Evolutionary conservation across 2,888 invertebrate genomes (phyloP).

Genomic region (Andrena bicolor): DNA sequence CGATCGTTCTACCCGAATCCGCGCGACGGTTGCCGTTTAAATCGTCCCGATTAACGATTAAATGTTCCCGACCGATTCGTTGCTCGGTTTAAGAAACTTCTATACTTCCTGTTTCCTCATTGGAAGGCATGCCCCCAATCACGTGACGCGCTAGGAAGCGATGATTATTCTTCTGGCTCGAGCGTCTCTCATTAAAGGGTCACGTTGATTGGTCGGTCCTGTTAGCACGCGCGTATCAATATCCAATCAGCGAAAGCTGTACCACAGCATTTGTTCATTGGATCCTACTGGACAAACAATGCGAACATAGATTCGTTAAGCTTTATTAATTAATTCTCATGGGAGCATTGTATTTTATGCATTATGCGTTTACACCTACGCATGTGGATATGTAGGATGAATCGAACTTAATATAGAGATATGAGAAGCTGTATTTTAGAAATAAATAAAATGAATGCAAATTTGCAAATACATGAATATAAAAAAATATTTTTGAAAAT

Average conservation of each 20-base stretch:
- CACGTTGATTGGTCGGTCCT: not conserved
- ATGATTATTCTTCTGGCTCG: not conserved
- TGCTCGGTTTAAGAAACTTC: not conserved
- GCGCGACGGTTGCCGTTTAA: not conserved
- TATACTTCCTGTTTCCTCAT: constrained; percentile 43
- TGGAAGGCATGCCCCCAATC: constrained; percentile 43
- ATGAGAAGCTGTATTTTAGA: not conserved
- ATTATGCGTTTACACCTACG: not conserved
- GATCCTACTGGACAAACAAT: constrained; percentile 15
- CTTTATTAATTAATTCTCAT: not conserved
- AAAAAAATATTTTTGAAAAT: not conserved
- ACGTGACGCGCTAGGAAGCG: not conserved
- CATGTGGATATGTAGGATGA: not conserved
- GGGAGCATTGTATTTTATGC: not conserved
- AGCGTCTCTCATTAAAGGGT: not conserved
- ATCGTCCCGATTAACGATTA: not conserved
- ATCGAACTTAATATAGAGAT: not conserved
- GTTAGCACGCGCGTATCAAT: not conserved
- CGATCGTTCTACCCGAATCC: not conserved
- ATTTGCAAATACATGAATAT: not conserved
- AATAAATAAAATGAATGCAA: not conserved
- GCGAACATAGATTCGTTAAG: not conserved
- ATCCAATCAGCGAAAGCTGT: not conserved
- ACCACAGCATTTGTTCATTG: not conserved
- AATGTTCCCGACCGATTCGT: not conserved